Evolutionary conservation across 2,797 vertebrate species (phyloP).

Genomic region (Oryzias dopingdopingensis): DNA sequence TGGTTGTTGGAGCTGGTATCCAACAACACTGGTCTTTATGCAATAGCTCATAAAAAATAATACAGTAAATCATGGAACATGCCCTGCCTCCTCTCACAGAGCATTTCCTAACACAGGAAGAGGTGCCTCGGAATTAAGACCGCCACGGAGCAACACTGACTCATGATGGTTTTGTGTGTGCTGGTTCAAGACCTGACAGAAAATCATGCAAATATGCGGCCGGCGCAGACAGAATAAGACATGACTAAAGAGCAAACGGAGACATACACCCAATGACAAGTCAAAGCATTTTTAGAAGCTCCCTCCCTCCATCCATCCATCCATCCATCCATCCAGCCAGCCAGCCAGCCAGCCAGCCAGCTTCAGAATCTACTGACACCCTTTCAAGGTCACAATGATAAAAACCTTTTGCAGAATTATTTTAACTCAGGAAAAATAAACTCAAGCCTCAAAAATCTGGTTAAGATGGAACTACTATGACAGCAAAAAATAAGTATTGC

Average conservation of each 20-base stretch:
- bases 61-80: conserved; percentile 53
- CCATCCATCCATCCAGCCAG: too few relatives aligned
- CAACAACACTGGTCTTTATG: conserved; percentile 27
- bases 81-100: conserved; percentile 32
- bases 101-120: conserved; percentile 62
- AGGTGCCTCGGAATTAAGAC: conserved; percentile 57
- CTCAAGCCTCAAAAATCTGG: too few relatives aligned
- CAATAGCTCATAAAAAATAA: conserved; percentile 29
- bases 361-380: too few relatives aligned
- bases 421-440: too few relatives aligned
- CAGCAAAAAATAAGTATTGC: too few relatives aligned
- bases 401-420: too few relatives aligned
- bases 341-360: too few relatives aligned
- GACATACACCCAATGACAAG: conserved; percentile 1
- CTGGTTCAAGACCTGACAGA: conserved; percentile 13
- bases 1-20: conserved; percentile 30
- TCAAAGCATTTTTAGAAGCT: not conserved
- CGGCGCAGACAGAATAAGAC: conserved; percentile 5
- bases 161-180: conserved; percentile 35
- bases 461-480: too few relatives aligned
- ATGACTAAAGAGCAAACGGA: not conserved
- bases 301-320: too few relatives aligned
- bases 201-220: conserved; percentile 6
- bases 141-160: conserved; percentile 41
- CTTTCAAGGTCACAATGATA: too few relatives aligned